A percentile compares a stretch with the other conserved stretches of the same genome.
Conservation (phyloP, 2,113 vertebrate species). For the Progne subis region DNA sequence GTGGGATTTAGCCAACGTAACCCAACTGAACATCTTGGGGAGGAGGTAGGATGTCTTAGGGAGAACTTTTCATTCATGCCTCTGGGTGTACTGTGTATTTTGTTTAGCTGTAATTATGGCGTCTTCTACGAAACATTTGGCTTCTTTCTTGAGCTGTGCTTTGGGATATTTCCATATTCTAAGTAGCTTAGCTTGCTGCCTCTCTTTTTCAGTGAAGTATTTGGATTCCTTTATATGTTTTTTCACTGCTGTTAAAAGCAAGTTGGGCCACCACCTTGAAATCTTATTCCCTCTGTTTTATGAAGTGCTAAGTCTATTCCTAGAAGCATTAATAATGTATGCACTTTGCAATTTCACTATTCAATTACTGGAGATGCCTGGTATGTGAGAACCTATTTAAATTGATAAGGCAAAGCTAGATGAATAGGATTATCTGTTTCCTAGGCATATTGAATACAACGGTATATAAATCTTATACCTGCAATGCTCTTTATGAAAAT, state of each 20-base stretch:
- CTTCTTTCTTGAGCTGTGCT: not conserved
- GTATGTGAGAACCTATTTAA: not conserved
- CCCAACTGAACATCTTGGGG: not conserved
- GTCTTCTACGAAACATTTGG: not conserved
- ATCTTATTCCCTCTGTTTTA: not conserved
- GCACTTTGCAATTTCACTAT: not conserved
- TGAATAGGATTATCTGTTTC: conserved; percentile 36
- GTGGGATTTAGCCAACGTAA: not conserved
- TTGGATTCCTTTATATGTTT: not conserved
- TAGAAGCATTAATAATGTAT: conserved; percentile 40
- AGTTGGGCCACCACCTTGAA: not conserved
- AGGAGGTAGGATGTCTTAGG: not conserved
- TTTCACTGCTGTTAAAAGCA: not conserved
- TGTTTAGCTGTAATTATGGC: not conserved
- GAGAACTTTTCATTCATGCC: not conserved
- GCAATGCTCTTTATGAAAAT: not conserved
- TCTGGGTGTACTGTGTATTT: not conserved
- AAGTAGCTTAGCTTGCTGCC: not conserved
- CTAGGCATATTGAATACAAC: not conserved
- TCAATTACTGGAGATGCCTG: not conserved
- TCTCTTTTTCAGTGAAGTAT: not conserved
- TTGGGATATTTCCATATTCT: not conserved
- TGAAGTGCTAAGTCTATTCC: conserved; percentile 1
- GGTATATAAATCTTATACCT: not conserved
- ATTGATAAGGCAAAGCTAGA: conserved; percentile 23